These are phyloP conservation scores for Epsilonema sp. DNA, from an alignment of 2,888 invertebrate species.

Conservation along the genomic window DNA sequence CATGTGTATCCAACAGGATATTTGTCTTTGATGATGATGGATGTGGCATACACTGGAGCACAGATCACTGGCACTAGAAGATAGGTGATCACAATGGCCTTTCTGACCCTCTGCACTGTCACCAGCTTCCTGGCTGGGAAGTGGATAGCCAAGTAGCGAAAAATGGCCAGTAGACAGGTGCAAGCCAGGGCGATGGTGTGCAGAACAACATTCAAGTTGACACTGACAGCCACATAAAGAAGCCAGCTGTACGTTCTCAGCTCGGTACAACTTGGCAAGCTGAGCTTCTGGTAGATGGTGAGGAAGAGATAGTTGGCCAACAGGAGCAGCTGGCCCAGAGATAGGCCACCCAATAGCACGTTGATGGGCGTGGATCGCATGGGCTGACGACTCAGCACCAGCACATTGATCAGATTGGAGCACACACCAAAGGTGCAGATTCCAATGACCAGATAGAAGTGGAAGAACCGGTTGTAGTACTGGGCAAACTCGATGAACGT, in stretches of 20 bases:
- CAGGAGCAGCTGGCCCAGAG: conserved; percentile 5
- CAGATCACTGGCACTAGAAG: not conserved
- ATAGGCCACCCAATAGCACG: conserved; percentile 3
- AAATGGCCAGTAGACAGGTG: not conserved
- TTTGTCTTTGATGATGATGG: too few relatives aligned
- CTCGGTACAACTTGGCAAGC: not conserved
- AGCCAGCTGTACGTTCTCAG: not conserved
- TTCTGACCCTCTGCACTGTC: not conserved
- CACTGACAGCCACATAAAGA: not conserved
- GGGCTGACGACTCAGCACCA: conserved; percentile 3
- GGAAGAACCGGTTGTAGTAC: too few relatives aligned
- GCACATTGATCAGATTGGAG: conserved; percentile 2
- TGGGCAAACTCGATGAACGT: too few relatives aligned
- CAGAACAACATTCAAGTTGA: not conserved
- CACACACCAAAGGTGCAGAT: conserved; percentile 3
- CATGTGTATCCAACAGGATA: too few relatives aligned
- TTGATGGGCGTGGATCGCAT: conserved; percentile 1
- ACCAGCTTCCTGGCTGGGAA: not conserved
- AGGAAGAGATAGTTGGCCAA: conserved; percentile 2
- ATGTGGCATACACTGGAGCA: not conserved
- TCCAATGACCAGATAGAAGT: too few relatives aligned
- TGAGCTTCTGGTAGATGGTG: not conserved
- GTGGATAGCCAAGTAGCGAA: not conserved
- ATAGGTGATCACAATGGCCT: not conserved
- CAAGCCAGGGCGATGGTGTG: not conserved